Evolutionary conservation across 2,888 invertebrate genomes (phyloP), one percentile per base, ranked within the genome.

Genomic region (Barypeithes pellucidus): DNA sequence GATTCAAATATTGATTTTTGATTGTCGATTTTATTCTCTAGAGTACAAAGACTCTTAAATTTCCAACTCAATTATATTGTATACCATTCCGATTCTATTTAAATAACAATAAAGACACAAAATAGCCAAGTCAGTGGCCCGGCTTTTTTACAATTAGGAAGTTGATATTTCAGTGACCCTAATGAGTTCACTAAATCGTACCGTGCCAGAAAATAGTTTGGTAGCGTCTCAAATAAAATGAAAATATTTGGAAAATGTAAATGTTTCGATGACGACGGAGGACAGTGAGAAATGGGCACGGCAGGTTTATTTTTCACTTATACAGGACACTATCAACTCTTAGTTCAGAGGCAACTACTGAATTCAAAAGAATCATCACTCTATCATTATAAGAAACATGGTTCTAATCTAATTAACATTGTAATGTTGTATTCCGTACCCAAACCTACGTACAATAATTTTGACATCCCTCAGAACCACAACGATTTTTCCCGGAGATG

Each of bases 111-210:
- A 65, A 70, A 70, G 65, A 57, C 54, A 57, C 43, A 47, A 62
- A 65, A 70, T 41, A 68, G 36, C 60, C 60, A 36, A 63, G 70
- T 70, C 70, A 62, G 52, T 65, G 70, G 70, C 70, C 70, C 29
- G 65, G 52, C 36, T 50, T 62, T 68, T 69, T 69, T 52, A 65
- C 62, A 36, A 50, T 69, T 69, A 59, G 65, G 71, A 61, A 50
- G 65, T 65, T 45, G 43, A 65, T 24, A 33, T 66, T 72, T 59
- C 65, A 66, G 29, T 66, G 72, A 72, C 72, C 72, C 57, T 72
- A 72, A 72, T 72, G 65, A 72, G 66, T 60, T 62, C 47, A 61
- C 29, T 43, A 39, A 72, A 66, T 45, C 63, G 54, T 41, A 57
- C 45, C 45, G 54, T 52, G 70, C 50, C 61, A 70, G 33, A 54